These are phyloP conservation scores for Nematostella vectensis DNA, from an alignment of 92 coral and sea anemone species.

Conservation along the genomic window DNA sequence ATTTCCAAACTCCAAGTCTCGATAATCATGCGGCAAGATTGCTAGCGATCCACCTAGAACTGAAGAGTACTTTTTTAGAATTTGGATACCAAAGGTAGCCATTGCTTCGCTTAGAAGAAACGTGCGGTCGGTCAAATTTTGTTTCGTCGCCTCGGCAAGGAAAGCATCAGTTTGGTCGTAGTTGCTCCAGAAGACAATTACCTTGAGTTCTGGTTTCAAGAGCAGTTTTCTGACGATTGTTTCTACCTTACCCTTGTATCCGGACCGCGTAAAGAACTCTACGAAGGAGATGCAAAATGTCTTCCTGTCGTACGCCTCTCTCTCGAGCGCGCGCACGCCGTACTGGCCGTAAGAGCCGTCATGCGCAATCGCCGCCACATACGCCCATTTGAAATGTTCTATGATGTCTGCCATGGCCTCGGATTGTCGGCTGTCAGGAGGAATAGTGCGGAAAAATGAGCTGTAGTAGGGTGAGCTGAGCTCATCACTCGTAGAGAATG, in stretches of 20 bases:
- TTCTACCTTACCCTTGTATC: neutral
- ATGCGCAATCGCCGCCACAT: conserved; percentile 9
- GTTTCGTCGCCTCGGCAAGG: neutral
- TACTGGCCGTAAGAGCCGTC: conserved; percentile 7
- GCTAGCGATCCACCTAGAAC: conserved; percentile 8
- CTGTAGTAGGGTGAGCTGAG: conserved; percentile 9
- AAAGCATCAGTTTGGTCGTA: neutral
- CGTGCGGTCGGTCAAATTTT: conserved; percentile 5
- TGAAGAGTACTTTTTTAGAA: neutral
- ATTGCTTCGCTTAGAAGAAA: conserved; percentile 9
- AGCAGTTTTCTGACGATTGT: neutral
- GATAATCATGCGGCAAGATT: neutral
- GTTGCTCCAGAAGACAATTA: conserved; percentile 5
- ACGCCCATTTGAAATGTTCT: conserved; percentile 10
- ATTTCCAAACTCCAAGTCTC: neutral
- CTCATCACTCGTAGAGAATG: conserved; percentile 13
- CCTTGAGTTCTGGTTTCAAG: neutral
- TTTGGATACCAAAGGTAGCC: conserved; percentile 1
- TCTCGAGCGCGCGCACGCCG: conserved; percentile 7
- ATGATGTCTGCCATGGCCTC: no score
- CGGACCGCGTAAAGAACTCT: conserved; percentile 11
- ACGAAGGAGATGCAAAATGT: conserved; percentile 12
- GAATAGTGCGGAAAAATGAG: conserved; percentile 5
- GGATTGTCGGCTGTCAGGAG: conserved; percentile 11
- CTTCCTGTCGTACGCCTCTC: conserved; percentile 8